Evolutionary conservation across 92 coral and sea anemone genomes (phyloP).

Genomic region (Zoanthus gigantus): DNA sequence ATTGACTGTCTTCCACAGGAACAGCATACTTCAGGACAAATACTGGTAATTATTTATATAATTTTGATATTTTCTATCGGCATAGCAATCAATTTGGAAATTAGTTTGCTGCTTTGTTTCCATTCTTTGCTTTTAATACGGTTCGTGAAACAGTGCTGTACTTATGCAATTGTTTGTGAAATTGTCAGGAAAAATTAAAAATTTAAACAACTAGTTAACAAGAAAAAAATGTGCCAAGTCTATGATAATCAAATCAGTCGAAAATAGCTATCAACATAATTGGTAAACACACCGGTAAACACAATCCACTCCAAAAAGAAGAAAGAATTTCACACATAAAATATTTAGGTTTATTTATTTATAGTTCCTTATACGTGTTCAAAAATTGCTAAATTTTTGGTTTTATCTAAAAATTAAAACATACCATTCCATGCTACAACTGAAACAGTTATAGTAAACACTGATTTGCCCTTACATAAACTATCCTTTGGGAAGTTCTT

Average conservation of each 20-base stretch:
- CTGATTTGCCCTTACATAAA: neutral
- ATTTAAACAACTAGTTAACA: neutral
- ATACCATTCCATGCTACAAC: neutral
- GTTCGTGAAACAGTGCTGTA: too few species aligned
- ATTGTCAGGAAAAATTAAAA: neutral
- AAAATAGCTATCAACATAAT: neutral
- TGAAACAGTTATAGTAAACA: neutral
- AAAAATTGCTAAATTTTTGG: neutral
- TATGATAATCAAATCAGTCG: neutral
- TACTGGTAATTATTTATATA: too few species aligned
- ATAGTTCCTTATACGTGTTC: neutral
- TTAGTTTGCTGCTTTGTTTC: too few species aligned
- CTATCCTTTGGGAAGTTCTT: neutral
- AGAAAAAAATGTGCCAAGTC: neutral
- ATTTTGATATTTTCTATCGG: too few species aligned
- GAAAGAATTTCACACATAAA: neutral
- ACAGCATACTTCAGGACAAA: too few species aligned
- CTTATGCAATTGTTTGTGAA: too few species aligned
- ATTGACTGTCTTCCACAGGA: too few species aligned
- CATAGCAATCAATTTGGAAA: too few species aligned
- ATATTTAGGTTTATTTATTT: neutral
- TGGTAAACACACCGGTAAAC: neutral
- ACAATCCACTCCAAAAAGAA: neutral
- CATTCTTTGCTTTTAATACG: too few species aligned
- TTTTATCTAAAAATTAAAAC: neutral